Conservation (phyloP, 2,888 invertebrate genomes). For the Entomobrya multifasciata region DNA sequence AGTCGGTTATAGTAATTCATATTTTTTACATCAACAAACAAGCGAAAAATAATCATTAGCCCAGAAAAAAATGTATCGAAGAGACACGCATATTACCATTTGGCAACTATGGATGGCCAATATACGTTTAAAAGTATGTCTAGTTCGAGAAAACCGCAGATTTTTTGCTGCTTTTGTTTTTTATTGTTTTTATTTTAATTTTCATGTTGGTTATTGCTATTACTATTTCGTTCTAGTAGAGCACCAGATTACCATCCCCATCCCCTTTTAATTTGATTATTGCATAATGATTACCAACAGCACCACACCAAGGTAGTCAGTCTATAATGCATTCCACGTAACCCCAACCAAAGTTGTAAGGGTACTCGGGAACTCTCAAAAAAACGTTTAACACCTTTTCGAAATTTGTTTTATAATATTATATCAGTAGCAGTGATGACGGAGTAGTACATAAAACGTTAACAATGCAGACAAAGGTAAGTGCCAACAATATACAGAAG, state of each 20-base stretch:
- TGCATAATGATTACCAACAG: slow-evolving; percentile 32
- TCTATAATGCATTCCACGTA: no score
- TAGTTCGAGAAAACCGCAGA: slow-evolving; percentile 17
- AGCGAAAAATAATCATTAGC: slow-evolving; percentile 38
- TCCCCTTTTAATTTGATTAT: slow-evolving; percentile 58
- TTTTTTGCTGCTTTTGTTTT: slow-evolving; percentile 9
- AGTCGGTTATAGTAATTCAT: background rate
- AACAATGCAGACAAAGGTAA: background rate
- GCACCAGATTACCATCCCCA: slow-evolving; percentile 5
- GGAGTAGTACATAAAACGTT: background rate
- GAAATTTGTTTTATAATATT: slow-evolving; percentile 34
- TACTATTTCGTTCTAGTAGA: slow-evolving; percentile 10
- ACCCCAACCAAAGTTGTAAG: background rate
- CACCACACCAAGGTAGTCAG: no score
- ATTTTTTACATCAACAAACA: slow-evolving; percentile 4
- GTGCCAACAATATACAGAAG: background rate
- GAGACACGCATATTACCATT: slow-evolving; percentile 8
- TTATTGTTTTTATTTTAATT: slow-evolving; percentile 44
- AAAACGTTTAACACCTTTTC: slow-evolving; percentile 35
- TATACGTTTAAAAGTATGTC: slow-evolving; percentile 25
- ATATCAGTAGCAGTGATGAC: background rate
- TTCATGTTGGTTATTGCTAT: slow-evolving; percentile 45
- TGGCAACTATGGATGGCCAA: background rate
- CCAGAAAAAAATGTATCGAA: slow-evolving; percentile 37
- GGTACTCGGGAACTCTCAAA: background rate